phyloP scores from a whole-genome alignment of 2,797 vertebrate species.

The Gallinago solitaria region DNA sequence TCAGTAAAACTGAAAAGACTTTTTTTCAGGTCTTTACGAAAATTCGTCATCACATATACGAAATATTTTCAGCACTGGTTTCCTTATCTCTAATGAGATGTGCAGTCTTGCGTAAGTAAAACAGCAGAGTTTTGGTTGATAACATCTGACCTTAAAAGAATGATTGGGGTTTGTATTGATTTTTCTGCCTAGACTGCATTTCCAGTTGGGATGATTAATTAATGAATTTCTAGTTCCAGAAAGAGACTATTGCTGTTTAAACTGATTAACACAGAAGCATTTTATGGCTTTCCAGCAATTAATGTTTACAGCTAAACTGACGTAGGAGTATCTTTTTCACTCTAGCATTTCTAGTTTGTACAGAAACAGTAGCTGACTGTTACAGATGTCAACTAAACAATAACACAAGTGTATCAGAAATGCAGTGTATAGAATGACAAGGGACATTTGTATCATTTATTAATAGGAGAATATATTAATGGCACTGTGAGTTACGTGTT shows the following conservation, averaged over 20 bases:
- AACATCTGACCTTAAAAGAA: conserved; percentile 31
- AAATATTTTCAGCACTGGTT: background rate
- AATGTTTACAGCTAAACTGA: conserved; percentile 36
- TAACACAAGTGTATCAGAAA: background rate
- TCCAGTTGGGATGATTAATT: conserved; percentile 35
- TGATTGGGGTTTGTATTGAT: conserved; percentile 7
- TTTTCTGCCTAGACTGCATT: conserved; percentile 24
- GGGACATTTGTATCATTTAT: background rate
- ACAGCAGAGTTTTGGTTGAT: background rate
- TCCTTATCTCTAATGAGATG: background rate
- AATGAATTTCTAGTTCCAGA: conserved; percentile 45
- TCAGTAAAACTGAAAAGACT: background rate
- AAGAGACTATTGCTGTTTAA: conserved; percentile 43
- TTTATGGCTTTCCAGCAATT: conserved; percentile 28
- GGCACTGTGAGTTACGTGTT: background rate
- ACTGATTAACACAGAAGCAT: conserved; percentile 26
- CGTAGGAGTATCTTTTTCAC: background rate
- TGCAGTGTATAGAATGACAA: background rate
- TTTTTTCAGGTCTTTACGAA: background rate
- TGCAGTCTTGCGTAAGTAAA: conserved; percentile 28
- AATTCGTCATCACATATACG: background rate
- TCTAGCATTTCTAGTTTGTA: background rate
- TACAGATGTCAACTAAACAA: background rate
- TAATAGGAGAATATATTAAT: background rate
- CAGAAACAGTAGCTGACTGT: background rate